phyloP scores from a whole-genome alignment of 2,113 vertebrate species.

The Cettia cetti region DNA sequence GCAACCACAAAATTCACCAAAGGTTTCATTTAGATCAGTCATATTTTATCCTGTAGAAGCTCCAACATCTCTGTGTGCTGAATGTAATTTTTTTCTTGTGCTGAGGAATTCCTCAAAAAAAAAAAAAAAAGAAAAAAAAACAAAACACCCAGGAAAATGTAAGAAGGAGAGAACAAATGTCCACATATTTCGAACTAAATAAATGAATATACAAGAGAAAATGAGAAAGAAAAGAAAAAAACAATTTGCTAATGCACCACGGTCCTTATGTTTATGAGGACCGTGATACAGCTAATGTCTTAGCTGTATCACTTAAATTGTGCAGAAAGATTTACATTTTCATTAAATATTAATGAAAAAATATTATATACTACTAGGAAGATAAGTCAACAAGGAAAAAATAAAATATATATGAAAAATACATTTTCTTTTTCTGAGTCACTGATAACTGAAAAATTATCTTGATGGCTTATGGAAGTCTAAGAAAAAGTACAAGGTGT shows the following conservation, averaged over 20 bases:
- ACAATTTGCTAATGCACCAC: rapidly evolving
- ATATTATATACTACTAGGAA: not conserved
- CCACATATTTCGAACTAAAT: not conserved
- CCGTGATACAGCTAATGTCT: too few relatives aligned
- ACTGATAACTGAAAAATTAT: not conserved
- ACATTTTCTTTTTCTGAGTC: not conserved
- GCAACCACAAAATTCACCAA: not conserved
- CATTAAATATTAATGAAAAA: not conserved
- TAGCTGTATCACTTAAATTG: not conserved
- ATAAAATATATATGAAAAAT: not conserved
- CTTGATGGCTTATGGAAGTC: not conserved
- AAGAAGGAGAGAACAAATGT: not conserved
- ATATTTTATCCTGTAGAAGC: not conserved
- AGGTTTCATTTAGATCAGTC: rapidly evolving
- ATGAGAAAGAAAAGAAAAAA: not conserved
- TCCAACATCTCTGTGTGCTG: not conserved
- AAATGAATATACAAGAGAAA: not conserved
- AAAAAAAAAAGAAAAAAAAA: not conserved
- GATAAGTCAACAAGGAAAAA: not conserved
- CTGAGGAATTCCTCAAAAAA: not conserved
- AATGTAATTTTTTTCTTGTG: not conserved
- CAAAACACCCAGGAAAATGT: not conserved
- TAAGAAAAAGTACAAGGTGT: not conserved
- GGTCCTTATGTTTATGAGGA: not conserved
- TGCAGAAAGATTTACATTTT: not conserved